Percentiles rank a stretch among this genome's conserved stretches.
These are phyloP conservation scores for Cisticola juncidis DNA, from an alignment of 2,113 vertebrate species.

Conservation along the genomic window DNA sequence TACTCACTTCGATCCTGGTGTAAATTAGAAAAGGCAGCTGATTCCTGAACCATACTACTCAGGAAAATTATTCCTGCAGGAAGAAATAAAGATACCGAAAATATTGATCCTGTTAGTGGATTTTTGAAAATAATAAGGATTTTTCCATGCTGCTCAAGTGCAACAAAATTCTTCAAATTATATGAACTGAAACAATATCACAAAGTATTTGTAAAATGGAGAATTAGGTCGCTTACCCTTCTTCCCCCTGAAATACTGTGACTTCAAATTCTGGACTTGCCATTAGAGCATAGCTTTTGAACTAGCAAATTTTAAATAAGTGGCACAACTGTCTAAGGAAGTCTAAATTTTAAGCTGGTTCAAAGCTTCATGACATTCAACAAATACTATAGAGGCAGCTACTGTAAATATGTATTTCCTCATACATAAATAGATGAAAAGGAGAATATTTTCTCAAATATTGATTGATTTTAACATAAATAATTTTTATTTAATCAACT, in stretches of 20 bases:
- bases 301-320: background rate
- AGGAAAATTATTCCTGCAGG: background rate
- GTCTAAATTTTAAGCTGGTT: conserved; percentile 32
- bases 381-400: conserved; percentile 24
- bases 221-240: background rate
- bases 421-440: conserved; percentile 71
- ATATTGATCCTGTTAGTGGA: background rate
- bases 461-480: conserved; percentile 52
- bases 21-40: background rate
- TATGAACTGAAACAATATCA: background rate
- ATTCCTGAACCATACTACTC: background rate
- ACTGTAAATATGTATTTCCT: conserved; percentile 58
- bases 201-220: background rate
- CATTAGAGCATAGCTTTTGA: background rate
- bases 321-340: background rate
- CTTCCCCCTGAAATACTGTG: background rate
- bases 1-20: background rate
- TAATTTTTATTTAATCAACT: conserved; percentile 51
- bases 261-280: background rate
- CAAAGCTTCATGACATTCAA: conserved; percentile 52
- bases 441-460: conserved; percentile 29
- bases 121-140: background rate
- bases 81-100: background rate
- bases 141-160: background rate
- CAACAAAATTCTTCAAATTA: background rate